These are phyloP conservation scores for Grus americana DNA, from an alignment of 2,113 vertebrate species.

Conservation along the genomic window DNA sequence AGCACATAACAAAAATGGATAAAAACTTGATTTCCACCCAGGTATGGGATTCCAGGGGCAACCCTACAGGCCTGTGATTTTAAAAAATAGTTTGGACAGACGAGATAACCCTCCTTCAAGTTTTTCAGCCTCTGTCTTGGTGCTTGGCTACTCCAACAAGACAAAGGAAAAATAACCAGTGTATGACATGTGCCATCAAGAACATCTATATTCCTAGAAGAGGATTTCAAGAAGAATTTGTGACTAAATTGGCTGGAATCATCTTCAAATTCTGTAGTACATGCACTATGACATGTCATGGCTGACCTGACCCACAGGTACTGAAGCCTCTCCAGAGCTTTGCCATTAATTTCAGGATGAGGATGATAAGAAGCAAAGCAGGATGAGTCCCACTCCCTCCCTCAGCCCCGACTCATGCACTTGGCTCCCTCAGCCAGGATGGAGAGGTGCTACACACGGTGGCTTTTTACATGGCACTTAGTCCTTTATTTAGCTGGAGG, in stretches of 20 bases:
- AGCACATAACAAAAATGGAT: neutral
- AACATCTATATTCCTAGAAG: neutral
- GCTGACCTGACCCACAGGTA: neutral
- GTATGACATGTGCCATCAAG: neutral
- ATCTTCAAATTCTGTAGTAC: neutral
- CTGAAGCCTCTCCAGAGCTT: neutral
- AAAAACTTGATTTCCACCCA: neutral
- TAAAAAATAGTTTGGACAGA: neutral
- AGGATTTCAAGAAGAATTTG: neutral
- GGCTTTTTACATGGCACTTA: neutral
- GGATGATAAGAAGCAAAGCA: neutral
- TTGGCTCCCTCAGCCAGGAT: neutral
- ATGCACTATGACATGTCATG: neutral
- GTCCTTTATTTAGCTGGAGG: neutral
- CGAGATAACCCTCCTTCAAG: neutral
- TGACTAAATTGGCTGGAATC: neutral
- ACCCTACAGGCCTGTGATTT: neutral
- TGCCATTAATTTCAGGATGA: neutral
- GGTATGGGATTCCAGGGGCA: neutral
- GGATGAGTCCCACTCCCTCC: neutral
- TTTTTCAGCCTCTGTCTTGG: neutral
- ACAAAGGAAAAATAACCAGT: neutral
- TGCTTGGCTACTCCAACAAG: neutral
- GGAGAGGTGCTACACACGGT: neutral
- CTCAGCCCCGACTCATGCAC: neutral